phyloP scores from a whole-genome alignment of 2,113 vertebrate species.

The Oryzias melastigma region DNA sequence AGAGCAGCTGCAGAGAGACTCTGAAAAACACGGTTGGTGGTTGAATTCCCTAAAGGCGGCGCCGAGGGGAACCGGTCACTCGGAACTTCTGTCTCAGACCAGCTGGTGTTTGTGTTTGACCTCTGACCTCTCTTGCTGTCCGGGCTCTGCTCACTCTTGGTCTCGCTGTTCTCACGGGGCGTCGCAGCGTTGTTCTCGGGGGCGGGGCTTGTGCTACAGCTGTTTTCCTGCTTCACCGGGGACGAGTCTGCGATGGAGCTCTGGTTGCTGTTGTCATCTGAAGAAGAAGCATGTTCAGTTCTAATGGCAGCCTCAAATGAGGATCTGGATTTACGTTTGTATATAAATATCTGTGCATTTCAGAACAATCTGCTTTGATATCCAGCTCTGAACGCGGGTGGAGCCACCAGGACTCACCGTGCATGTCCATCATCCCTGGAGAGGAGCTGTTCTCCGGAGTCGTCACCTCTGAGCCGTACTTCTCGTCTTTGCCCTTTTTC shows the following conservation, averaged over 20 bases:
- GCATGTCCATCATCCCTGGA: slow-evolving; percentile 98
- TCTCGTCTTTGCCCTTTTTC: slow-evolving; percentile 96
- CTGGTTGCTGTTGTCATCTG: slow-evolving; percentile 98
- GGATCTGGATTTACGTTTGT: background rate
- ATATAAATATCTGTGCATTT: background rate
- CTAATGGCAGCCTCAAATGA: background rate
- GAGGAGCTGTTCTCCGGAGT: slow-evolving; percentile 98
- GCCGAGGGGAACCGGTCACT: background rate
- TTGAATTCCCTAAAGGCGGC: slow-evolving; percentile 3
- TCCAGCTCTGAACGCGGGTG: background rate
- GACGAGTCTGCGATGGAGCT: slow-evolving; percentile 96
- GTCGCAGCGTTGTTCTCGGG: slow-evolving; percentile 79
- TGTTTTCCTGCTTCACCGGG: slow-evolving; percentile 94
- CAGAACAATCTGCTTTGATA: background rate
- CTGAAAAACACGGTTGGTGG: background rate
- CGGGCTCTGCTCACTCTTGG: slow-evolving; percentile 84
- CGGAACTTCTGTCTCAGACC: background rate
- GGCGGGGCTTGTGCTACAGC: slow-evolving; percentile 90
- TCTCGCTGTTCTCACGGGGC: slow-evolving; percentile 79
- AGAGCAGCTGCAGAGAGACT: background rate
- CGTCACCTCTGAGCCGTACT: slow-evolving; percentile 92
- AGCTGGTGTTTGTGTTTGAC: background rate
- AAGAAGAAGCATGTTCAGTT: background rate
- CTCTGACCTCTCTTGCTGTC: slow-evolving; percentile 81
- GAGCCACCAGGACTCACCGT: slow-evolving; percentile 76